Conservation (phyloP, 2,113 vertebrate genomes). For the Falco punctatus region DNA sequence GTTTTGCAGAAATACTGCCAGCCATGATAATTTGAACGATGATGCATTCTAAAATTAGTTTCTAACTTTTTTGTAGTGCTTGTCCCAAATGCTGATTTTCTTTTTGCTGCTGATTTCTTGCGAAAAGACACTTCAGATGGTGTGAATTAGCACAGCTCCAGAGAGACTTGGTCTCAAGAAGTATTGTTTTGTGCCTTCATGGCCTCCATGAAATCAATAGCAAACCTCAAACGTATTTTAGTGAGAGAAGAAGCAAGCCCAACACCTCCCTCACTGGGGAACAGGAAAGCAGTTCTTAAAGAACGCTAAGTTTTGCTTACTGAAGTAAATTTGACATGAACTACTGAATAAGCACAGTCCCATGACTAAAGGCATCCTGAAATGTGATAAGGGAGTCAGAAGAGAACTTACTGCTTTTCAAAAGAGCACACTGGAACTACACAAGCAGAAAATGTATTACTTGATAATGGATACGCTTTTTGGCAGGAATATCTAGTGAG, state of each 20-base stretch:
- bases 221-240: neutral
- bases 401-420: constrained; percentile 49
- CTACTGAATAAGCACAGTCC: constrained; percentile 56
- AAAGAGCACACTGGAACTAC: constrained; percentile 43
- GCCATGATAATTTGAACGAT: neutral
- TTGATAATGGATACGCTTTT: constrained; percentile 61
- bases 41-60: neutral
- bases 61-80: neutral
- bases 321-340: constrained; percentile 54
- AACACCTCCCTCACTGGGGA: neutral
- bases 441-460: constrained; percentile 66
- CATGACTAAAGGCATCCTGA: constrained; percentile 63
- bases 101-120: neutral
- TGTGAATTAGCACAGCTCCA: constrained; percentile 1
- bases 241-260: neutral
- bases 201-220: neutral
- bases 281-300: neutral
- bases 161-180: neutral
- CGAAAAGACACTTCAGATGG: neutral
- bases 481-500: constrained; percentile 46
- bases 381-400: constrained; percentile 61
- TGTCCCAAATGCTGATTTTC: neutral
- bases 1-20: neutral
- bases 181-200: neutral
- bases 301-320: constrained; percentile 14